A percentile compares a stretch with the other conserved stretches of the same genome.
These are phyloP conservation scores for Hylia prasina DNA, from an alignment of 2,113 vertebrate species.

Conservation along the genomic window DNA sequence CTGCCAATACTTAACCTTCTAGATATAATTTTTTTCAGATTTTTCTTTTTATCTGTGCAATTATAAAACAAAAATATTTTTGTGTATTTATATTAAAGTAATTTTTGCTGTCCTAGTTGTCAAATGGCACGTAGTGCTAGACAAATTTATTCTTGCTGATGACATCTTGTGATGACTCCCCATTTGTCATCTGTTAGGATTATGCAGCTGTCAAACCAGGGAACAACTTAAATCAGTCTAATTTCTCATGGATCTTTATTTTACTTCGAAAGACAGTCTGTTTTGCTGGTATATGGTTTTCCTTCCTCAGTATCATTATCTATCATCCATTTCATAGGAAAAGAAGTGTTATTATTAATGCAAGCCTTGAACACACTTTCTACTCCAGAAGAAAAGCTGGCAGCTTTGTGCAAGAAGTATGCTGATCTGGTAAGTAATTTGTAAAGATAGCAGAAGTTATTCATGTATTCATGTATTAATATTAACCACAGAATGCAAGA, in stretches of 20 bases:
- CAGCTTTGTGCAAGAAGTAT: constrained; percentile 98
- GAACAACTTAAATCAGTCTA: neutral
- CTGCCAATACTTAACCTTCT: neutral
- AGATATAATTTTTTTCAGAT: neutral
- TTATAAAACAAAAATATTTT: neutral
- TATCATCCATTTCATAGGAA: constrained; percentile 77
- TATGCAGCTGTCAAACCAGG: neutral
- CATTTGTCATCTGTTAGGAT: neutral
- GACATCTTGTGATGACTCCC: neutral
- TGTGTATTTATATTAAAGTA: neutral
- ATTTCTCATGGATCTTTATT: neutral
- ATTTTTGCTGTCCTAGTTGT: neutral
- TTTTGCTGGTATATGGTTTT: neutral
- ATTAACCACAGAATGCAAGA: neutral
- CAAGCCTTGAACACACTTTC: constrained; percentile 92
- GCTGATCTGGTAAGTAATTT: constrained; percentile 90
- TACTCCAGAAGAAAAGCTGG: constrained; percentile 95
- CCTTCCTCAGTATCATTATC: neutral
- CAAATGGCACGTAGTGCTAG: neutral
- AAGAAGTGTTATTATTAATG: constrained; percentile 96
- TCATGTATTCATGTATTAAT: neutral
- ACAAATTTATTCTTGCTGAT: neutral
- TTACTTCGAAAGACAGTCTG: neutral
- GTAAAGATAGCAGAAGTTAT: neutral
- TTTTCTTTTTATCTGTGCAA: neutral